Conservation (phyloP, 2,888 invertebrate genomes). For the Sminthurides aquaticus region DNA sequence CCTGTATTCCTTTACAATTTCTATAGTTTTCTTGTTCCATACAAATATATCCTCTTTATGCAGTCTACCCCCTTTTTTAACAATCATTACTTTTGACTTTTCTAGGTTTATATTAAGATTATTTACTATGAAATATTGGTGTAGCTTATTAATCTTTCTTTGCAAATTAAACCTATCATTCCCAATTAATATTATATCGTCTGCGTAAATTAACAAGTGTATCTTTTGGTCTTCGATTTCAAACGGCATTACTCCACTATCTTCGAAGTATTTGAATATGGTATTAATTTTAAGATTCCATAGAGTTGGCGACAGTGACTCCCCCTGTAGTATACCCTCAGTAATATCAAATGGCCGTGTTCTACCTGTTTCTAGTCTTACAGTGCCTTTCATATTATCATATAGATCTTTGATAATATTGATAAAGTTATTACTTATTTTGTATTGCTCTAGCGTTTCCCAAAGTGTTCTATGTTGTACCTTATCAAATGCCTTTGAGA, state of each 20-base stretch:
- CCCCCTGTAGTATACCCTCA: constrained; percentile 10
- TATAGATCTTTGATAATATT: constrained; percentile 3
- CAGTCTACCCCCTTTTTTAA: too few relatives aligned
- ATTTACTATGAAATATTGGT: too few relatives aligned
- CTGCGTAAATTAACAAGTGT: constrained; percentile 2
- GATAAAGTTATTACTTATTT: constrained; percentile 5
- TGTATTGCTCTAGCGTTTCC: neutral
- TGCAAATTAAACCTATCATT: neutral
- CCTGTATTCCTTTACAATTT: neutral
- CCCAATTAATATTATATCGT: constrained; percentile 7
- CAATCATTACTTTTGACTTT: too few relatives aligned
- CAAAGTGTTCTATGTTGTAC: neutral
- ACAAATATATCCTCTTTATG: too few relatives aligned
- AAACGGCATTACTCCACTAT: neutral
- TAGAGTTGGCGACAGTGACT: neutral
- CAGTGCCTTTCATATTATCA: neutral
- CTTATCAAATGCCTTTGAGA: constrained; percentile 10
- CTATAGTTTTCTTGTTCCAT: too few relatives aligned
- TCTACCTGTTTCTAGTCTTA: neutral
- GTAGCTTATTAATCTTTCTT: too few relatives aligned
- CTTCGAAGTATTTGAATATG: neutral
- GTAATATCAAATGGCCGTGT: constrained; percentile 7
- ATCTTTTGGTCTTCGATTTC: constrained; percentile 3
- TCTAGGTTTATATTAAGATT: too few relatives aligned
- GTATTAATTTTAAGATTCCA: neutral